Evolutionary conservation across 2,888 invertebrate genomes (phyloP).

Genomic region (Aproaerema taeniolella): DNA sequence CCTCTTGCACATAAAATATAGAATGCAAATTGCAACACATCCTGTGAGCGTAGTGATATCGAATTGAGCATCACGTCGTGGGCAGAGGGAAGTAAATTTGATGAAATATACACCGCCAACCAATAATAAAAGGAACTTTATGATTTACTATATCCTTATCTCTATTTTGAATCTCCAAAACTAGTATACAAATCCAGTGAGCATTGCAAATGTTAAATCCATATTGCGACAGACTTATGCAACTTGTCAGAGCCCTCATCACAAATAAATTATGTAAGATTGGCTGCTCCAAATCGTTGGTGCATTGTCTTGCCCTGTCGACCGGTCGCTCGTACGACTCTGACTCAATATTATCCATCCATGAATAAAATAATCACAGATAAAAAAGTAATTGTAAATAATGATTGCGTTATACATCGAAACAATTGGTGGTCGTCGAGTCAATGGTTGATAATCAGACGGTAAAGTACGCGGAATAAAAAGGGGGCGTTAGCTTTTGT

Average conservation of each 20-base stretch:
- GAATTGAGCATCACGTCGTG: constrained; percentile 20
- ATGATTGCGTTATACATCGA: constrained; percentile 34
- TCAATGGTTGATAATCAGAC: constrained; percentile 34
- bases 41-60: constrained; percentile 22
- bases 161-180: constrained; percentile 26
- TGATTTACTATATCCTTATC: constrained; percentile 33
- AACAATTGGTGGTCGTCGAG: constrained; percentile 33
- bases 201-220: constrained; percentile 16
- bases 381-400: constrained; percentile 41
- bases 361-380: constrained; percentile 38
- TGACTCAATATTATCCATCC: constrained; percentile 32
- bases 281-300: constrained; percentile 30
- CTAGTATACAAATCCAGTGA: constrained; percentile 7
- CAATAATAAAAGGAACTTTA: constrained; percentile 24
- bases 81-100: constrained; percentile 25
- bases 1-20: no score
- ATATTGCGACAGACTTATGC: constrained; percentile 29
- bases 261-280: constrained; percentile 44
- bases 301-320: constrained; percentile 30
- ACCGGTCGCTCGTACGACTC: constrained; percentile 33
- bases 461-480: neutral
- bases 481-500: neutral
- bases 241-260: constrained; percentile 32
- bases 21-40: constrained; percentile 20
- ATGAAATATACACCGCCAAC: constrained; percentile 20